Evolutionary conservation across 2,888 invertebrate species (phyloP).

Genomic region (Phalangium opilio): DNA sequence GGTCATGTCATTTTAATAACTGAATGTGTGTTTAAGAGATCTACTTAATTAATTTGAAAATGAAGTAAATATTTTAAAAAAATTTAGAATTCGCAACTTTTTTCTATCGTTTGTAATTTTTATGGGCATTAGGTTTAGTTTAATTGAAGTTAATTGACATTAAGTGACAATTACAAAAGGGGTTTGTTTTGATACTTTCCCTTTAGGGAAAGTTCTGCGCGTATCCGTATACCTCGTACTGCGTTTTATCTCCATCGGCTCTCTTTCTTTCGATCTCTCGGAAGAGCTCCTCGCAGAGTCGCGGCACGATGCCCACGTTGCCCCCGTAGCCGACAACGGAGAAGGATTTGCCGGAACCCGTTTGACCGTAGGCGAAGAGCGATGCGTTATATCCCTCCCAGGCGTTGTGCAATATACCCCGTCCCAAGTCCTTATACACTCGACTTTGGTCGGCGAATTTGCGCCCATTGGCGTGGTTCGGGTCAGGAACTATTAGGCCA

Average conservation of each 20-base stretch:
- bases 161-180: no score
- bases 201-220: no score
- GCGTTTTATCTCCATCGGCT: conserved; percentile 8
- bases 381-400: conserved; percentile 42
- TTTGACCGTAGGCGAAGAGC: conserved; percentile 42
- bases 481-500: conserved; percentile 33
- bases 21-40: conserved; percentile 6
- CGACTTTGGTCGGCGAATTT: conserved; percentile 39
- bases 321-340: conserved; percentile 40
- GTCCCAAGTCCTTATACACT: conserved; percentile 39
- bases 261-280: conserved; percentile 34
- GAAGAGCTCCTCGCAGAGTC: conserved; percentile 39
- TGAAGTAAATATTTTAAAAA: no score
- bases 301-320: conserved; percentile 42
- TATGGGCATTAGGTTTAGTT: no score
- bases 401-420: conserved; percentile 39
- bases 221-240: conserved; percentile 9
- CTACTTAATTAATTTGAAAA: no score
- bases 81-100: no score
- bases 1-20: no score
- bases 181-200: no score
- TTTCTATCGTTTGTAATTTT: no score
- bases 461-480: conserved; percentile 30
- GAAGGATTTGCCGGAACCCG: conserved; percentile 42
- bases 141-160: no score